A percentile compares a stretch with the other conserved stretches of the same genome.
Evolutionary conservation across 2,797 vertebrate species (phyloP).

Genomic region (Astyanax mexicanus): DNA sequence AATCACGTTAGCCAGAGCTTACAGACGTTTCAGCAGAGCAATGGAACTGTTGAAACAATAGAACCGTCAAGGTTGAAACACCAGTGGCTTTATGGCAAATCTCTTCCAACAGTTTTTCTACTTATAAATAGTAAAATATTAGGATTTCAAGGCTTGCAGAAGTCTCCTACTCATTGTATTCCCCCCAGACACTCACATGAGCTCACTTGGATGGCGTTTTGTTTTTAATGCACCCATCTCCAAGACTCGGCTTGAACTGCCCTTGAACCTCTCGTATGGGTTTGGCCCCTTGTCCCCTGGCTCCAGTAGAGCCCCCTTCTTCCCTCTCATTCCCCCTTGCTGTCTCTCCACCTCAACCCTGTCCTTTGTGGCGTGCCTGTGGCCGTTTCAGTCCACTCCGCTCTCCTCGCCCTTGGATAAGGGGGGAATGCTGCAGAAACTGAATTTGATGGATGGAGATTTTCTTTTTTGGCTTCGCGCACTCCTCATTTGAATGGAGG

Average conservation of each 20-base stretch:
- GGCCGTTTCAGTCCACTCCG: conserved; percentile 6
- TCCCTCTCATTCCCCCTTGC: neutral
- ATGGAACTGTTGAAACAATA: neutral
- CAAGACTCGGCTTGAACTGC: conserved; percentile 49
- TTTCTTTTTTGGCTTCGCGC: conserved; percentile 33
- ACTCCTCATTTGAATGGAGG: conserved; percentile 31
- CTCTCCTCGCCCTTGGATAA: conserved; percentile 25
- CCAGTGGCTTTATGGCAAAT: conserved; percentile 12
- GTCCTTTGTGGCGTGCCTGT: conserved; percentile 33
- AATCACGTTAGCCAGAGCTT: neutral
- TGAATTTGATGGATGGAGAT: conserved; percentile 33
- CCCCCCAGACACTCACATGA: conserved; percentile 22
- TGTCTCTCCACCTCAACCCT: conserved; percentile 21
- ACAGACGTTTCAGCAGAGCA: neutral
- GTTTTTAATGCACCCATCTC: conserved; percentile 42
- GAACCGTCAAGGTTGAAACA: too few relatives aligned
- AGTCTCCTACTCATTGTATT: conserved; percentile 13
- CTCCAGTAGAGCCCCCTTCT: conserved; percentile 9
- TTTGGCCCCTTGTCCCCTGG: conserved; percentile 35
- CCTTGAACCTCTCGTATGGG: conserved; percentile 51
- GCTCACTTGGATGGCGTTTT: conserved; percentile 48
- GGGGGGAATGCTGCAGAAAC: conserved; percentile 4
- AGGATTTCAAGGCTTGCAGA: conserved; percentile 11
- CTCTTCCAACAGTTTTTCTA: conserved; percentile 10
- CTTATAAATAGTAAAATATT: conserved; percentile 23